These are phyloP conservation scores for Apocrypta bakeri DNA, from an alignment of 1,140 invertebrate species.

Conservation along the genomic window DNA sequence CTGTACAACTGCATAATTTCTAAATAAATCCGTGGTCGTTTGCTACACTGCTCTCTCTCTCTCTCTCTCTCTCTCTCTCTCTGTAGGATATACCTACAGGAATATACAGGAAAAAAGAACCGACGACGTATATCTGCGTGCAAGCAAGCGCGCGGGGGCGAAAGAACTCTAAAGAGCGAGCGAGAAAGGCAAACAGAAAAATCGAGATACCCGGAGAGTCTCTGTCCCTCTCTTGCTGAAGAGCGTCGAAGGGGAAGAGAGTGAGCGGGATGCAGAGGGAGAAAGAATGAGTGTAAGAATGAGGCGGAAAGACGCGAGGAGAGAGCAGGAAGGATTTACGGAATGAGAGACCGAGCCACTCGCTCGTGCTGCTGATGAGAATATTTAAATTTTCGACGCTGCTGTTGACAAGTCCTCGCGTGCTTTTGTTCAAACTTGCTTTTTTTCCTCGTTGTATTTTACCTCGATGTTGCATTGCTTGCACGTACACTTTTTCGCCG, in stretches of 20 bases:
- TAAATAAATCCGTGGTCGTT: constrained; percentile 47
- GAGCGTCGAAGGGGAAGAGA: constrained; percentile 5
- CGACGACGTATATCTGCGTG: constrained; percentile 39
- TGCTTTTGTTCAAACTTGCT: neutral
- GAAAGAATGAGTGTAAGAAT: constrained; percentile 27
- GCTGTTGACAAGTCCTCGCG: constrained; percentile 1
- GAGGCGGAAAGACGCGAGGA: constrained; percentile 28
- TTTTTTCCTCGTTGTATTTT: neutral
- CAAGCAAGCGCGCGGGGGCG: constrained; percentile 42
- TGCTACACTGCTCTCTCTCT: constrained; percentile 2
- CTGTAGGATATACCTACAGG: too few relatives aligned
- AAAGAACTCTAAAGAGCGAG: constrained; percentile 46
- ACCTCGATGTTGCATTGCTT: neutral
- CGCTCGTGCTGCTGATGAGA: constrained; percentile 14
- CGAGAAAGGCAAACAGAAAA: constrained; percentile 44
- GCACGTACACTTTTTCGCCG: too few relatives aligned
- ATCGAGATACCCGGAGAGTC: constrained; percentile 38
- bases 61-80: constrained; percentile 5
- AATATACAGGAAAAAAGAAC: constrained; percentile 37
- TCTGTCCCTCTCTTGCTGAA: neutral
- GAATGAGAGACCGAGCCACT: constrained; percentile 24
- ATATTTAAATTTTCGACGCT: constrained; percentile 40
- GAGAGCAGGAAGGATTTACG: constrained; percentile 31
- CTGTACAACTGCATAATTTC: constrained; percentile 40
- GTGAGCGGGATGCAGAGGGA: neutral